Percentiles rank a stretch among this genome's conserved stretches.
These are phyloP conservation scores for Acrocera orbiculus DNA, from an alignment of 2,888 invertebrate species.

Conservation along the genomic window DNA sequence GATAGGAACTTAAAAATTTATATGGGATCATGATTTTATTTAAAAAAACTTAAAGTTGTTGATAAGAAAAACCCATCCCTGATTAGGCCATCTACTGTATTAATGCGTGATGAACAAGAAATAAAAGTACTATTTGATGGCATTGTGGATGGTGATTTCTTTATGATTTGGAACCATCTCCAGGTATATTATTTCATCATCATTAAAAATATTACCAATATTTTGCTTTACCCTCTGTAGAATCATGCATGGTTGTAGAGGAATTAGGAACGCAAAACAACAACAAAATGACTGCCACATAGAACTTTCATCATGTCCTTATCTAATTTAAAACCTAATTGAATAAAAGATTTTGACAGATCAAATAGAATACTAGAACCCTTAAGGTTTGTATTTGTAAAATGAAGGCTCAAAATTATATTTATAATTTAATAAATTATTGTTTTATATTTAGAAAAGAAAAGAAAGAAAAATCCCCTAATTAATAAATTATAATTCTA, in stretches of 20 bases:
- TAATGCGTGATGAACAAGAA: constrained; percentile 55
- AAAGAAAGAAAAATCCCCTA: not conserved
- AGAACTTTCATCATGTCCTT: constrained; percentile 57
- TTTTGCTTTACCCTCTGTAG: constrained; percentile 13
- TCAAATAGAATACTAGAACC: constrained; percentile 16
- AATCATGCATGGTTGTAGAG: constrained; percentile 74
- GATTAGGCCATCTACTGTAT: constrained; percentile 70
- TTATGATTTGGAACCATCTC: constrained; percentile 69
- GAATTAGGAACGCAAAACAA: constrained; percentile 73
- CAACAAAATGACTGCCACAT: constrained; percentile 57
- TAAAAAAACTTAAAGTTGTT: constrained; percentile 85
- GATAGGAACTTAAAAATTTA: too few relatives aligned
- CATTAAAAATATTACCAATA: not conserved
- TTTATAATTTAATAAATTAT: too few relatives aligned
- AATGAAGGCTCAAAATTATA: too few relatives aligned
- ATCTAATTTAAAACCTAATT: constrained; percentile 35
- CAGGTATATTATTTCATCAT: constrained; percentile 39
- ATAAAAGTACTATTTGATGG: constrained; percentile 73
- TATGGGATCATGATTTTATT: constrained; percentile 44
- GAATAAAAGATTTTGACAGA: constrained; percentile 22
- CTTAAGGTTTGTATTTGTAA: too few relatives aligned
- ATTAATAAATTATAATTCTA: not conserved
- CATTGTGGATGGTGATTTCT: constrained; percentile 78
- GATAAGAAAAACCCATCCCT: constrained; percentile 66
- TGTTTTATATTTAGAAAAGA: too few relatives aligned